These are phyloP conservation scores for Sebastes elongatus DNA, from an alignment of 2,797 vertebrate genomes.

Conservation along the genomic window DNA sequence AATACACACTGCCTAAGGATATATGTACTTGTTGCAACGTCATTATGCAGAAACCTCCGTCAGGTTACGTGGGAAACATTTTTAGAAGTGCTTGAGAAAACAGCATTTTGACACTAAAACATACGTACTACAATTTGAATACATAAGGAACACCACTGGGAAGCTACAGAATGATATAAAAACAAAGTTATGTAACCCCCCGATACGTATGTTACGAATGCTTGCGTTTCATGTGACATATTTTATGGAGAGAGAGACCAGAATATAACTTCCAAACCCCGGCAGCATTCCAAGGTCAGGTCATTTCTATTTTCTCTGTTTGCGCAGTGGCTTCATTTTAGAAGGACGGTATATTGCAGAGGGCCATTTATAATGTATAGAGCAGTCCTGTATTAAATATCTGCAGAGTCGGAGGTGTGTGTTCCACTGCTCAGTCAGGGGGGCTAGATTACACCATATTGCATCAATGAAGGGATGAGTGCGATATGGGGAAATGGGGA, in stretches of 20 bases:
- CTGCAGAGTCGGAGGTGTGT: conserved; percentile 63
- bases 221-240: background rate
- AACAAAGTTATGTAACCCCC: background rate
- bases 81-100: no score
- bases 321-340: conserved; percentile 50
- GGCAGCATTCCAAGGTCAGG: conserved; percentile 55
- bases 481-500: conserved; percentile 16
- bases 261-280: conserved; percentile 12
- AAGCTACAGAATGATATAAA: background rate
- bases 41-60: no score
- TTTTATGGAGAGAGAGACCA: background rate
- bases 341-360: conserved; percentile 54
- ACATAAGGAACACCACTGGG: background rate
- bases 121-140: background rate
- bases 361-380: conserved; percentile 77
- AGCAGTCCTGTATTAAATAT: conserved; percentile 76
- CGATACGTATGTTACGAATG: background rate
- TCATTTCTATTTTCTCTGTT: conserved; percentile 59
- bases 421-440: conserved; percentile 43
- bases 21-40: no score
- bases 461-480: conserved; percentile 59
- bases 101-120: no score
- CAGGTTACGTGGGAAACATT: no score
- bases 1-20: no score
- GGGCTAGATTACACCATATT: conserved; percentile 66